Evolutionary conservation across 2,888 invertebrate species (phyloP).

Genomic region (Pandemis cinnamomeana): DNA sequence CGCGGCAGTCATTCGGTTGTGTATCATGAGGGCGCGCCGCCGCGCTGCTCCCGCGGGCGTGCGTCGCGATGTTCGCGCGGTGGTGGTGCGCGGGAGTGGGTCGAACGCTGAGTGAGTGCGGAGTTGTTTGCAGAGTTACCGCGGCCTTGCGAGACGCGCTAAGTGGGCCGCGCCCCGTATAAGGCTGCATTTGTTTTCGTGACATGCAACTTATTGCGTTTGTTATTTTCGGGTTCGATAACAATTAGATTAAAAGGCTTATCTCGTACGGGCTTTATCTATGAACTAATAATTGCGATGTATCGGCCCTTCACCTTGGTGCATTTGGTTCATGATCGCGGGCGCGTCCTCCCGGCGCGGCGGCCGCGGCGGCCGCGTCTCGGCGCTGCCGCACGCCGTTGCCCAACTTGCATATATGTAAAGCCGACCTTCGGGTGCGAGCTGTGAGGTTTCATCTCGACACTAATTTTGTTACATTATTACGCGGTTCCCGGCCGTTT

Average conservation of each 20-base stretch:
- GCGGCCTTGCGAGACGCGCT: constrained; percentile 2
- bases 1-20: neutral
- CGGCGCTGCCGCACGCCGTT: neutral
- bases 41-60: neutral
- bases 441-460: neutral
- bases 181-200: constrained; percentile 7
- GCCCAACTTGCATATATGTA: constrained; percentile 23
- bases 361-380: no score
- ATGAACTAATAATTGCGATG: neutral
- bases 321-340: neutral
- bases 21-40: neutral
- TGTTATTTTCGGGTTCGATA: neutral
- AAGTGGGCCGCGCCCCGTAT: constrained; percentile 7
- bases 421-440: constrained; percentile 22
- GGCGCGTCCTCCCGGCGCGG: neutral
- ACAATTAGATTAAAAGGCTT: neutral
- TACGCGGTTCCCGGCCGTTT: neutral
- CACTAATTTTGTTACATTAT: constrained; percentile 5
- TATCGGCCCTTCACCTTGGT: neutral
- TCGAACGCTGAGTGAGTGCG: neutral
- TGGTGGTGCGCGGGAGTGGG: neutral
- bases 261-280: neutral
- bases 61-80: neutral
- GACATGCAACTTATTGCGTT: neutral
- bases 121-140: neutral